Evolutionary conservation across 2,113 vertebrate species (phyloP), one percentile per base, ranked within the genome.

Genomic region (Cyphomyrus discorhynchus): DNA sequence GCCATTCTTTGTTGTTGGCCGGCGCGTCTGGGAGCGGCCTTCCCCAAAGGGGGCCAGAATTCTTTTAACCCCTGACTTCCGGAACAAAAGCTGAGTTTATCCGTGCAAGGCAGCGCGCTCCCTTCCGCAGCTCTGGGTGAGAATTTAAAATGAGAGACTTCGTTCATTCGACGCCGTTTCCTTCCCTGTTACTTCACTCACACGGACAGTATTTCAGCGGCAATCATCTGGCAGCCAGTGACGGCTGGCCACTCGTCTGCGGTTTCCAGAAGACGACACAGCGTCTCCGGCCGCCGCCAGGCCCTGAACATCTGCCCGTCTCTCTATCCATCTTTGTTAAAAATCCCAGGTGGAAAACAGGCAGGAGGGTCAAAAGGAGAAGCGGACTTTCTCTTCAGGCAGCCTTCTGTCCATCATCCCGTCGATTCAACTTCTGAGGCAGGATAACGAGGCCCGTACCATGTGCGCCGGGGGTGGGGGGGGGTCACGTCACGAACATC

Each of bases 81-180:
- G 24, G 94, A 92, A 95, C 93, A 93, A 92, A 89, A 13, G 42
- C 83, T 89, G 92, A 90, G 89, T 93, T 94, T 92, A 92, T 92
- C 93, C 89, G 91, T 93, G 92, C 90, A 66, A 27, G 91, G 89
- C 92, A 90, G 93, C 88, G 91, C 93, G 93, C 94, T 93, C 82
- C 91, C 93, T 95, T 94, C 92, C 91, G 90, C 52, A 90, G 91
- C 91, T 90, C 93, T 91, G 85, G 91, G 90, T 91, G 92, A 91
- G 92, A 91, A 93, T 91, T 3, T 90, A 93, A 90, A 95, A 92
- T 90, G 92, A 91, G 56, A 90, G 77, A 90, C 87, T 90, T 93
- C 58, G 24, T 17, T 47, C 88, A 93, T 88, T 88, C 89, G 56
- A 89, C 91, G 89, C 85, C 88, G 0, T 31, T 45, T 89, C 35